A percentile compares a stretch with the other conserved stretches of the same genome.
Evolutionary conservation across 2,113 vertebrate genomes (phyloP).

Genomic region (Corydoras sp.): DNA sequence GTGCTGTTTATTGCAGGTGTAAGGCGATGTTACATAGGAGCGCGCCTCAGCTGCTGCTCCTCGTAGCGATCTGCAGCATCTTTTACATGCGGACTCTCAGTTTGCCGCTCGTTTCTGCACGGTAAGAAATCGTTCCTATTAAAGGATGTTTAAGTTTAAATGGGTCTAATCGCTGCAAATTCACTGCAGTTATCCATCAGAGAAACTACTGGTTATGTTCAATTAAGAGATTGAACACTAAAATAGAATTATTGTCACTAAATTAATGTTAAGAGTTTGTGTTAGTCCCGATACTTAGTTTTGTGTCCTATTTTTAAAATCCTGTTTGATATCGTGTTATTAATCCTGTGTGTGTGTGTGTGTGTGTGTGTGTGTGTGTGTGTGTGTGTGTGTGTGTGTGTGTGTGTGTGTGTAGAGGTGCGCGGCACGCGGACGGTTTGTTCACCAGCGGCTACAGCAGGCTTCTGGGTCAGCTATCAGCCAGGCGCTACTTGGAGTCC

Average conservation of each 20-base stretch:
- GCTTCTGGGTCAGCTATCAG: slow-evolving; percentile 86
- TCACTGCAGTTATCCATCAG: too few species aligned
- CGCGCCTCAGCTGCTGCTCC: slow-evolving; percentile 73
- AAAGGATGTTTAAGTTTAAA: background rate
- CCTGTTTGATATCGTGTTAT: too few species aligned
- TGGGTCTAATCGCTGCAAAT: too few species aligned
- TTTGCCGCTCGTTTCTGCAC: slow-evolving; percentile 72
- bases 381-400: background rate
- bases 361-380: slow-evolving; percentile 8
- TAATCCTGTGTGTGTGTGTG: too few species aligned
- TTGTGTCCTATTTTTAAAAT: too few species aligned
- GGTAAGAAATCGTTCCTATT: slow-evolving; percentile 62
- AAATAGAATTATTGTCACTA: too few species aligned
- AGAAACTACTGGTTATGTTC: too few species aligned
- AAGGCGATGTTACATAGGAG: slow-evolving; percentile 77
- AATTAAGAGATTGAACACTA: too few species aligned
- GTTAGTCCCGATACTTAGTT: too few species aligned
- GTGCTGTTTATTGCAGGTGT: slow-evolving; percentile 48
- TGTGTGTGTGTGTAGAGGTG: slow-evolving; percentile 63
- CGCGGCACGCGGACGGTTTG: slow-evolving; percentile 86
- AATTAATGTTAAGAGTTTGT: too few species aligned
- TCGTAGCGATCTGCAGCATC: slow-evolving; percentile 72
- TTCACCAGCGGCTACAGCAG: slow-evolving; percentile 91
- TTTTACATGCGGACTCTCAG: slow-evolving; percentile 73
- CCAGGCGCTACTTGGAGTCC: slow-evolving; percentile 87